phyloP scores from a whole-genome alignment of 2,797 vertebrate genomes.

The Rhynchonycteris naso region DNA sequence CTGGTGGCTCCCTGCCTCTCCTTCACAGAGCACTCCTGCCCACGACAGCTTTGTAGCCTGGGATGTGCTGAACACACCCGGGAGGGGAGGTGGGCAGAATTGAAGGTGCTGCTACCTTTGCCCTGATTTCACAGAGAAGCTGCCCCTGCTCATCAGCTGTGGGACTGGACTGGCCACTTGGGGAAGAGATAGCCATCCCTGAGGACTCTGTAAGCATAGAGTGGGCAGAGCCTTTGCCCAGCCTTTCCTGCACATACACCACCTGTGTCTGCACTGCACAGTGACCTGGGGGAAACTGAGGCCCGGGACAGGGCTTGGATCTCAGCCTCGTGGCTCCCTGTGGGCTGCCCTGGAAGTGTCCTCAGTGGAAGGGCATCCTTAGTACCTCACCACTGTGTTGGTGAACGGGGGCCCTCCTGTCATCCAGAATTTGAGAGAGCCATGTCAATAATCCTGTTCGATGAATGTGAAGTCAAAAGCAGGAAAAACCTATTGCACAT shows the following conservation, averaged over 20 bases:
- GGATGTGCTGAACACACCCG: rapidly evolving
- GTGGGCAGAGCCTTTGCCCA: not conserved
- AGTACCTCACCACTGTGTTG: not conserved
- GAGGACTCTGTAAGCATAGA: not conserved
- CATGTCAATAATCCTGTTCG: not conserved
- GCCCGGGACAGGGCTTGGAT: not conserved
- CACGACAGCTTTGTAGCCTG: not conserved
- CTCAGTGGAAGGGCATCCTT: not conserved
- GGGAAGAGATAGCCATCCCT: not conserved
- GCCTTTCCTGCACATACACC: not conserved
- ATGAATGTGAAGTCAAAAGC: not conserved
- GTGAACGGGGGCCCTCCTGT: not conserved
- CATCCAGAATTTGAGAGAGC: not conserved
- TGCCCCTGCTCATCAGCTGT: not conserved
- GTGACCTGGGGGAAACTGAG: not conserved
- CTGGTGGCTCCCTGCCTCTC: not conserved
- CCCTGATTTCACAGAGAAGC: not conserved
- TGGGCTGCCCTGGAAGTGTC: not conserved
- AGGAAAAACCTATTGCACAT: not conserved
- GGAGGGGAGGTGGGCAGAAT: rapidly evolving
- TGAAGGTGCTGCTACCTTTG: not conserved
- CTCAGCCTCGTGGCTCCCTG: not conserved
- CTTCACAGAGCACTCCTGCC: not conserved
- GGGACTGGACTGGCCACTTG: not conserved
- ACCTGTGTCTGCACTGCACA: not conserved